Evolutionary conservation across 2,888 invertebrate genomes (phyloP), one percentile per base, ranked within the genome.

Genomic region (Seira sanloemensis): DNA sequence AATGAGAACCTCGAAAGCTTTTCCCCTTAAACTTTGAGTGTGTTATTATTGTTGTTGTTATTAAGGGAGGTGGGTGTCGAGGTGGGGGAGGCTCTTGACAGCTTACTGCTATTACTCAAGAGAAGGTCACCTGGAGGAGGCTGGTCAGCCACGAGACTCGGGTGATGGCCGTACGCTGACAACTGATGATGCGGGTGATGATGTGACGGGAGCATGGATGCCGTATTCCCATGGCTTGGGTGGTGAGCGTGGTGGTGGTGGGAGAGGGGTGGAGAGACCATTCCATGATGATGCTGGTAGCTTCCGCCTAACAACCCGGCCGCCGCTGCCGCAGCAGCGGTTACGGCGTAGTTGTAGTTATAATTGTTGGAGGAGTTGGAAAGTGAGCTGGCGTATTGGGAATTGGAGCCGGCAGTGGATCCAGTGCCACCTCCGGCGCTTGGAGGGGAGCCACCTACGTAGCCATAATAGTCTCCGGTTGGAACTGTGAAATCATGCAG

Each of bases 191-290:
- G 79, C 27, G 73, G 80, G 79, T 62, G 79, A 68, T 80, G 77
- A 74, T 80, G 80, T 4, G 80, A 80, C 21, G 74, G 80, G 23
- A 80, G 80, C 80, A 80, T 80, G 16, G 80, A 80, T 1, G 78
- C 72, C 7, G 80, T 58, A 68, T 80, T 80, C 21, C 80, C 80
- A 68, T 80, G 80, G 54, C 68, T 73, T 25, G 80, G 74, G 37
- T 80, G 80, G 46, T 80, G 80, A 80, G 80, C 80, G 12, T 37
- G 37, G 26, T 80, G 80, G n/a, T 80, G 80, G 73, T 80, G 80
- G 26, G 80, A 80, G 54, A 80, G 66, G 21, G 80, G 80, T 68
- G 80, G 80, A 1, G 80, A 80, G 7, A 80, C 80, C 80, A 80
- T 80, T 54, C 80, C 80, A 21, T 80, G 80, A 54, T 80, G 80